Base-by-base conservation (phyloP, 2,113 vertebrate species). In the Megalops atlanticus region DNA sequence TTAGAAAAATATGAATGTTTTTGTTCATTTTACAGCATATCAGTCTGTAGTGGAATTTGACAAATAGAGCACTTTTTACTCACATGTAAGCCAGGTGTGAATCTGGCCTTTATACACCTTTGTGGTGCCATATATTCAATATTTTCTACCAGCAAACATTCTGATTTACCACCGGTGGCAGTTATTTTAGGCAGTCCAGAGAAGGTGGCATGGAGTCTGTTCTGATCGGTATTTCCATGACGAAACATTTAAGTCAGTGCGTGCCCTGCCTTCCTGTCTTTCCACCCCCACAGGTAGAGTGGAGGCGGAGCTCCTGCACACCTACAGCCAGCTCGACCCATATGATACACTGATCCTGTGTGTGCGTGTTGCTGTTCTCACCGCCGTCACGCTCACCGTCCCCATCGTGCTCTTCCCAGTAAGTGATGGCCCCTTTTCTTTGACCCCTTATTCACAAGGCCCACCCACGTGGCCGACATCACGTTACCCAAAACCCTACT, bases 381-480 rank as follows among this genome's bases (percentile, higher is more conserved):
- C 94, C 0, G 98, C 98, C 0, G 98, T 99, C 86, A 99, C 97
- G 0, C 95, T 99, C 88, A 99, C 98, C 0, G 98, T 99, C 39
- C 98, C 98, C 1, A 99, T 99, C 0, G 98, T 99, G 33, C 92
- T 99, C 77, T 99, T 99, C 85, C 98, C 98, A 27, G 98, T 99
- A 89, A 95, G 96, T 89, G 16, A 1, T 1, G 35, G 12, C 31
- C 31, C 16, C 45, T 81, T 12, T 33, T 15, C 10, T 16, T n/a
- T 24, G 45, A 38, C 7, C 52, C 15, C 52, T 54, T 41, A 78
- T 14, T 35, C 0, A 36, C 10, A 8, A 3, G 15, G 0, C n/a
- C 58, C 45, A 18, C 24, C 36, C 36, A 31, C 77, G 7, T 1
- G 52, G 8, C 35, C 2, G 35, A 8, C 38, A 58, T 41, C 36